phyloP scores from a whole-genome alignment of 2,797 vertebrate species.

The Kryptopterus vitreolus region DNA sequence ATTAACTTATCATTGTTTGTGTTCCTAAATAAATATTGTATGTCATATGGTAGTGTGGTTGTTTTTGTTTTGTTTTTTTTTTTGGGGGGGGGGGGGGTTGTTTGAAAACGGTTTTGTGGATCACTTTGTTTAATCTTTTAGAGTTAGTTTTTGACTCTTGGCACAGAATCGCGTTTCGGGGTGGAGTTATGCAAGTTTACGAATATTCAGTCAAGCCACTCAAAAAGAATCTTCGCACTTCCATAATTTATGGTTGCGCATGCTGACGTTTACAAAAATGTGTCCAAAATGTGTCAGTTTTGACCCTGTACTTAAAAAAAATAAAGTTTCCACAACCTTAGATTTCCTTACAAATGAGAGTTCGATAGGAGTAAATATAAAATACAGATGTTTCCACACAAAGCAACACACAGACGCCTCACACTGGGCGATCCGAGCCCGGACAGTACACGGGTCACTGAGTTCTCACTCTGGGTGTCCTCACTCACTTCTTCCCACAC shows the following conservation, averaged over 20 bases:
- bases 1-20: slow-evolving; percentile 90
- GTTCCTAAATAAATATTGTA: slow-evolving; percentile 90
- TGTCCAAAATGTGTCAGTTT: neutral
- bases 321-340: neutral
- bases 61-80: neutral
- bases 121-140: neutral
- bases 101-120: too few relatives aligned
- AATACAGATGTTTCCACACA: slow-evolving; percentile 51
- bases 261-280: neutral
- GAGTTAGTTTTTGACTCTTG: neutral
- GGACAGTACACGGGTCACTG: slow-evolving; percentile 32
- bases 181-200: neutral
- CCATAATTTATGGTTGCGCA: neutral
- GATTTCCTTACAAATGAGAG: slow-evolving; percentile 22
- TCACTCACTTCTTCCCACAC: slow-evolving; percentile 36
- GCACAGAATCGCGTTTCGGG: neutral
- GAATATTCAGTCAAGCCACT: neutral
- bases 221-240: neutral
- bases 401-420: neutral
- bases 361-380: slow-evolving; percentile 62
- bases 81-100: too few relatives aligned
- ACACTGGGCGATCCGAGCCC: neutral
- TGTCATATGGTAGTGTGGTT: slow-evolving; percentile 67
- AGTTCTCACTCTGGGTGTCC: slow-evolving; percentile 45
- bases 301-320: neutral